These are phyloP conservation scores for Parus major DNA, from an alignment of 2,113 vertebrate genomes.

Conservation along the genomic window DNA sequence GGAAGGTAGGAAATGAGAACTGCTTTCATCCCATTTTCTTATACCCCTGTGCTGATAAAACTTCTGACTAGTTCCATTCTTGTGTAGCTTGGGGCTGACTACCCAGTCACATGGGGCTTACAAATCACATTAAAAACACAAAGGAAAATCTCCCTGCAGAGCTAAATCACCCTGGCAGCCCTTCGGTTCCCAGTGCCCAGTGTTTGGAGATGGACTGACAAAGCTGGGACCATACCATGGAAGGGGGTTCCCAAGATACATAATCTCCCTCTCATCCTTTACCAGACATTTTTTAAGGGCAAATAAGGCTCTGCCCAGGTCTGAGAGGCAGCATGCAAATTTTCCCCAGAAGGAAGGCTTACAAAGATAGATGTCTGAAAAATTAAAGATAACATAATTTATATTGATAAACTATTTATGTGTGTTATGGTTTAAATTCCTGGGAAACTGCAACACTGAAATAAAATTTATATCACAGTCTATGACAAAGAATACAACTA, in stretches of 20 bases:
- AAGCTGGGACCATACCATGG: background rate
- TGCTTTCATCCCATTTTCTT: background rate
- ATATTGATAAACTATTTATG: background rate
- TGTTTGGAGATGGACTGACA: background rate
- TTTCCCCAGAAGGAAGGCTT: background rate
- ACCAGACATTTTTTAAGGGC: background rate
- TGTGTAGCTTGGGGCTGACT: background rate
- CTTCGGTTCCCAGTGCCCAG: background rate
- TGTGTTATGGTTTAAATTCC: background rate
- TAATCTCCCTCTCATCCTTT: background rate
- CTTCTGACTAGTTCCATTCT: background rate
- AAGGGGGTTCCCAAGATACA: no score
- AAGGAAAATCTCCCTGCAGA: background rate
- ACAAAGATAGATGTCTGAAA: background rate
- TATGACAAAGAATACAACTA: background rate
- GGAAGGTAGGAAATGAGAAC: background rate
- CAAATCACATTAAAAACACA: background rate
- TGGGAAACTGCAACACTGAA: background rate
- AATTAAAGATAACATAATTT: background rate
- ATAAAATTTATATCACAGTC: background rate
- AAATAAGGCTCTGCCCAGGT: background rate
- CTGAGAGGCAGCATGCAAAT: background rate
- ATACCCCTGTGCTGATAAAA: background rate
- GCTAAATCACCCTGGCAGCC: background rate
- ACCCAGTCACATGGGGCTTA: background rate